These are phyloP conservation scores for Takifugu ocellatus DNA, from an alignment of 2,797 vertebrate genomes.

Conservation along the genomic window DNA sequence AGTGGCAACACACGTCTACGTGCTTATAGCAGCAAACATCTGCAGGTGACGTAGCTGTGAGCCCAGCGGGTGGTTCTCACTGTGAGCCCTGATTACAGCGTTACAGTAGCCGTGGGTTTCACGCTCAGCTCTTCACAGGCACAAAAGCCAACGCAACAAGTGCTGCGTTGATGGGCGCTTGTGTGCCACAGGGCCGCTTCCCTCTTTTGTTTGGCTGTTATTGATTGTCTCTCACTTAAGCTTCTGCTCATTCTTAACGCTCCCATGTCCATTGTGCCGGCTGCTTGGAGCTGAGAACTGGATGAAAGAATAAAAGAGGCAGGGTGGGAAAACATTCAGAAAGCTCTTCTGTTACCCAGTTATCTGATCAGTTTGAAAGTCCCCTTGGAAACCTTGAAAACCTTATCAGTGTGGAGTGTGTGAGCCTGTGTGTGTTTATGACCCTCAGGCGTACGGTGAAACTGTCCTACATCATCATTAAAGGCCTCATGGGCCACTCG, in stretches of 20 bases:
- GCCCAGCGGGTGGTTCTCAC: slow-evolving; percentile 4
- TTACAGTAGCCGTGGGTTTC: slow-evolving; percentile 36
- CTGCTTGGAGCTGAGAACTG: slow-evolving; percentile 24
- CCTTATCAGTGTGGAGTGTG: too few species aligned
- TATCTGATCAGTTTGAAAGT: too few species aligned
- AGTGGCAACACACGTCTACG: neutral
- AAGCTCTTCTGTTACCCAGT: too few species aligned
- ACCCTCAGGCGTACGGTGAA: too few species aligned
- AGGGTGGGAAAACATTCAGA: slow-evolving; percentile 5
- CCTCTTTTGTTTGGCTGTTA: slow-evolving; percentile 50
- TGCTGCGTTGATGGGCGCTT: too few species aligned
- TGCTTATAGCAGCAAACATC: slow-evolving; percentile 21
- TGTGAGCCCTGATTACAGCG: slow-evolving; percentile 39
- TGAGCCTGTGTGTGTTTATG: too few species aligned
- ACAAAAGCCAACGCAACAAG: too few species aligned
- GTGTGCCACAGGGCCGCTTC: slow-evolving; percentile 6
- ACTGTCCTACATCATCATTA: too few species aligned
- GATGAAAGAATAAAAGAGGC: slow-evolving; percentile 9
- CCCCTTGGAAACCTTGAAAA: too few species aligned
- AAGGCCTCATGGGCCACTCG: too few species aligned
- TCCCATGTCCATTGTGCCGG: slow-evolving; percentile 32
- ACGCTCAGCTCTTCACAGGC: slow-evolving; percentile 7
- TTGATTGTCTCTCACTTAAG: slow-evolving; percentile 51
- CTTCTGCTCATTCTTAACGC: slow-evolving; percentile 32
- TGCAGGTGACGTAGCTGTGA: slow-evolving; percentile 35